phyloP scores from a whole-genome alignment of 2,797 vertebrate genomes.

The Eremophila alpestris region DNA sequence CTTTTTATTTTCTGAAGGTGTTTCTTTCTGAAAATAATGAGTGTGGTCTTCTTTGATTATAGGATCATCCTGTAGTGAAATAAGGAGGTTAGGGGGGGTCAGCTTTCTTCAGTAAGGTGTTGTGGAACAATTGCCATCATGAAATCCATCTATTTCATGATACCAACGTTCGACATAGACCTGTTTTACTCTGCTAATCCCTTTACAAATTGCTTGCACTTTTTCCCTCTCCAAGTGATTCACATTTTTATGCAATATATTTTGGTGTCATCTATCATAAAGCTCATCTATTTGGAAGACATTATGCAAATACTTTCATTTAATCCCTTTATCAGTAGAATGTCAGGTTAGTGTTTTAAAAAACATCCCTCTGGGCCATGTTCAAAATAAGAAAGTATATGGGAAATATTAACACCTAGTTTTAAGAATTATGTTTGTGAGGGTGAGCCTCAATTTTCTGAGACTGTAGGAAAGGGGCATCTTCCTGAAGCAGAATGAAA shows the following conservation, averaged over 20 bases:
- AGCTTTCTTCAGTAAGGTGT: neutral
- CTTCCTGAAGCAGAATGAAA: neutral
- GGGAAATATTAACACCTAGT: neutral
- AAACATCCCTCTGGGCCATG: neutral
- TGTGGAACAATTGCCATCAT: neutral
- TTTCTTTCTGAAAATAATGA: slow-evolving; percentile 31
- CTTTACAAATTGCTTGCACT: slow-evolving; percentile 8
- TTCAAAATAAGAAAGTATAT: neutral
- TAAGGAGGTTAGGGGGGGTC: neutral
- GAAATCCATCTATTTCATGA: slow-evolving; percentile 11
- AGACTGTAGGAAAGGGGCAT: neutral
- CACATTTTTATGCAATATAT: slow-evolving; percentile 10
- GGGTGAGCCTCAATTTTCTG: neutral
- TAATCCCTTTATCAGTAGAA: slow-evolving; percentile 48
- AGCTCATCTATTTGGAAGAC: neutral
- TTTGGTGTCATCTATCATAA: slow-evolving; percentile 41
- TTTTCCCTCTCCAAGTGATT: neutral
- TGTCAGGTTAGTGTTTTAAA: slow-evolving; percentile 45
- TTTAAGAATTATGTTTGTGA: neutral
- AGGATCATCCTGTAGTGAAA: slow-evolving; percentile 9
- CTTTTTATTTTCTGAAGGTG: neutral
- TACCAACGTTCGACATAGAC: neutral
- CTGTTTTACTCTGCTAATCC: neutral
- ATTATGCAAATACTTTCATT: slow-evolving; percentile 42
- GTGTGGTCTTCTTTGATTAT: neutral